Conservation (phyloP, 2,797 vertebrate genomes). For the Rhynchotus rufescens region DNA sequence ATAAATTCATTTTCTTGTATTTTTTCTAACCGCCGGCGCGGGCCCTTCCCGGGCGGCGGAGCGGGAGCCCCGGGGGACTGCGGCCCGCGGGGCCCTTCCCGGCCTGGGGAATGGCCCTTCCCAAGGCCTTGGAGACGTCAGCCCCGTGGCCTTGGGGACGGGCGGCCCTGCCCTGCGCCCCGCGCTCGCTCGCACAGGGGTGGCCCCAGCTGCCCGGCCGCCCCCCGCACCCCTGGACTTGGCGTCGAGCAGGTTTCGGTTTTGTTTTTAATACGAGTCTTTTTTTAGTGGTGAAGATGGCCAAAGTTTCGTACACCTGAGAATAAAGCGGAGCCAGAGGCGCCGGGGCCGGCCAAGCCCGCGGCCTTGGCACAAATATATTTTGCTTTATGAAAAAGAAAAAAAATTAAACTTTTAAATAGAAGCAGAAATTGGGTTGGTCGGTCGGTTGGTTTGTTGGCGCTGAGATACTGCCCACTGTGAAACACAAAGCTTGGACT, state of each 20-base stretch:
- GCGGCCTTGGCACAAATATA: slow-evolving; percentile 88
- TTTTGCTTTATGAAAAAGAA: slow-evolving; percentile 79
- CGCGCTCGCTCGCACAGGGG: too few relatives aligned
- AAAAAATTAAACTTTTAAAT: slow-evolving; percentile 71
- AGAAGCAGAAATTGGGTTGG: slow-evolving; percentile 78
- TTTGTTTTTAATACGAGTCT: slow-evolving; percentile 84
- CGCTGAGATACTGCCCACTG: slow-evolving; percentile 91
- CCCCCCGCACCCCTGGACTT: slow-evolving; percentile 25
- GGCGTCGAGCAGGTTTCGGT: slow-evolving; percentile 85
- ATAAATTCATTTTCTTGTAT: slow-evolving; percentile 73
- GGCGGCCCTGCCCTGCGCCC: too few relatives aligned
- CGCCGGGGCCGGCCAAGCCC: slow-evolving; percentile 74
- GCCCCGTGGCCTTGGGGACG: too few relatives aligned
- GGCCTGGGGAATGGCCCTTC: too few relatives aligned
- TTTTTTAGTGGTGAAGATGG: slow-evolving; percentile 92
- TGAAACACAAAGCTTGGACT: slow-evolving; percentile 93
- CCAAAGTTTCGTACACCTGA: slow-evolving; percentile 93
- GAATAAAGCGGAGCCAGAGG: slow-evolving; percentile 80
- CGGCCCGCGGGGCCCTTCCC: too few relatives aligned
- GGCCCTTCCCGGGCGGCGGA: not conserved
- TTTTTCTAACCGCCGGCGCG: slow-evolving; percentile 25
- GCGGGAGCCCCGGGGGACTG: too few relatives aligned
- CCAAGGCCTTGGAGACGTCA: too few relatives aligned
- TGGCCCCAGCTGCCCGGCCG: too few relatives aligned
- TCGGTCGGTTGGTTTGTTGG: slow-evolving; percentile 60